A percentile compares a stretch with the other conserved stretches of the same genome.
These are phyloP conservation scores for Lepidurus arcticus DNA, from an alignment of 1,140 invertebrate species.

Conservation along the genomic window DNA sequence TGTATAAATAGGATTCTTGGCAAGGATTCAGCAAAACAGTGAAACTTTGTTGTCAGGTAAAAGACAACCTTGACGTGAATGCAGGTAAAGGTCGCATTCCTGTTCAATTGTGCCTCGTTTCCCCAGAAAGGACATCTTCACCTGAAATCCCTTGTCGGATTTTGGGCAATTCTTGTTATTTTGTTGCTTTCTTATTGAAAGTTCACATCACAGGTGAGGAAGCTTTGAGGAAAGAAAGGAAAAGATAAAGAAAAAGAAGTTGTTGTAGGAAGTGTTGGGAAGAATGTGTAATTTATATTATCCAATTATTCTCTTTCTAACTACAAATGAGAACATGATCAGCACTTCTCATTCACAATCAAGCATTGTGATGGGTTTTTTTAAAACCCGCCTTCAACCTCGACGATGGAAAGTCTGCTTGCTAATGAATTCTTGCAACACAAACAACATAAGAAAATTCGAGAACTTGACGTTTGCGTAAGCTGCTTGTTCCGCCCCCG, in stretches of 20 bases:
- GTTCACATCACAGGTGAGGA: no score
- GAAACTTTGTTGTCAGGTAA: background rate
- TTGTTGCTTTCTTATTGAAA: no score
- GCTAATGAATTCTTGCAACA: background rate
- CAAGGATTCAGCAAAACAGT: no score
- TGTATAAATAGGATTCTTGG: background rate
- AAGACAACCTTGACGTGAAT: background rate
- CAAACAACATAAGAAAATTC: background rate
- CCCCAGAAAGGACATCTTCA: background rate
- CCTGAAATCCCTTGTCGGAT: background rate
- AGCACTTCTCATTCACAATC: no score
- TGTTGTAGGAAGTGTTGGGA: no score
- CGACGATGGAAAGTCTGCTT: background rate
- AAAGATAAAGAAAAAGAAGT: no score
- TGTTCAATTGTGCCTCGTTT: background rate
- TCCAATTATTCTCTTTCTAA: no score
- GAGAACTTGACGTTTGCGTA: background rate
- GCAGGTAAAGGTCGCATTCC: constrained; percentile 10
- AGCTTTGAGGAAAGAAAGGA: no score
- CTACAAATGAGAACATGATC: no score
- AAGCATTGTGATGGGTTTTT: no score
- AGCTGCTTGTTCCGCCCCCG: background rate
- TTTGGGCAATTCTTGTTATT: background rate
- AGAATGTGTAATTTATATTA: no score
- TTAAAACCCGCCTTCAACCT: no score